Evolutionary conservation across 2,888 invertebrate species (phyloP).

Genomic region (Coronaproctus castanopsis): DNA sequence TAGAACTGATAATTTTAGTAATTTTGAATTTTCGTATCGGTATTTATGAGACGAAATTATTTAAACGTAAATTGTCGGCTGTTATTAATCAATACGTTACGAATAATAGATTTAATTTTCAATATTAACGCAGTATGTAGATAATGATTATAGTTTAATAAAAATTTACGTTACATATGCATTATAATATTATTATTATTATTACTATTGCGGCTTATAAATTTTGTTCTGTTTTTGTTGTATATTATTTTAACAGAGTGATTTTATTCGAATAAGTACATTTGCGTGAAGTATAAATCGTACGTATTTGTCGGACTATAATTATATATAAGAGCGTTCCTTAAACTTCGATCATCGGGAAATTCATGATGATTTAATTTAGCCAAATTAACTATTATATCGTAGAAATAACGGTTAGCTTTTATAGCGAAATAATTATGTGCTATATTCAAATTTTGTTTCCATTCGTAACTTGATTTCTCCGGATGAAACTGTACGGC

Average conservation of each 20-base stretch:
- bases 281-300: slow-evolving; percentile 1
- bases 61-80: no score
- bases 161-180: no score
- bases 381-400: slow-evolving; percentile 10
- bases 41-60: no score
- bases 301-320: neutral
- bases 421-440: slow-evolving; percentile 10
- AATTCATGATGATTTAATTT: slow-evolving; percentile 10
- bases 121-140: no score
- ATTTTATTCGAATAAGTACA: slow-evolving; percentile 1
- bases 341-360: neutral
- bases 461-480: slow-evolving; percentile 14
- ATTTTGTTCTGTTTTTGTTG: neutral
- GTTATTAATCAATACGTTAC: no score
- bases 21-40: no score
- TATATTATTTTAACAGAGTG: neutral
- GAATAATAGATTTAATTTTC: no score
- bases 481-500: slow-evolving; percentile 18
- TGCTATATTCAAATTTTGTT: neutral
- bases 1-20: no score
- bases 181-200: no score
- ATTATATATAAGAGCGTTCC: slow-evolving; percentile 4
- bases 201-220: neutral
- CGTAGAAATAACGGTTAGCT: slow-evolving; percentile 14
- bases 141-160: no score